phyloP scores from a whole-genome alignment of 2,113 vertebrate species.

The Eonycteris spelaea region DNA sequence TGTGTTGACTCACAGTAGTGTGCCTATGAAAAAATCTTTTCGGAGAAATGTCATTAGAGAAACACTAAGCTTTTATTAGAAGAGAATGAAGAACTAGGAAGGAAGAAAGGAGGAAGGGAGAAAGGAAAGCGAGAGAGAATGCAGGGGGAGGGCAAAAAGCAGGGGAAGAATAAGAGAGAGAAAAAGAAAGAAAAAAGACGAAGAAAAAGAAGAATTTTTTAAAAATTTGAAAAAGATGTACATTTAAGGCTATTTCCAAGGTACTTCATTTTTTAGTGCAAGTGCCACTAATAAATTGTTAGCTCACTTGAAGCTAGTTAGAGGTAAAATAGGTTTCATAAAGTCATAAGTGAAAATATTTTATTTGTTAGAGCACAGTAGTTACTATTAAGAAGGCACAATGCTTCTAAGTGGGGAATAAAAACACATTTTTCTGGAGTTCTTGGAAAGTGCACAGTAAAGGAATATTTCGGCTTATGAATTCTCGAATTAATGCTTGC shows the following conservation, averaged over 20 bases:
- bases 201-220: not conserved
- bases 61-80: not conserved
- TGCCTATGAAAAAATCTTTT: not conserved
- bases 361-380: conserved; percentile 31
- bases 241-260: not conserved
- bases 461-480: not conserved
- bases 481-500: not conserved
- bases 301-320: not conserved
- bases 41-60: not conserved
- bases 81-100: not conserved
- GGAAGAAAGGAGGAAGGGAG: not conserved
- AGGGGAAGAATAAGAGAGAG: not conserved
- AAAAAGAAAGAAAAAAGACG: not conserved
- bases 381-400: not conserved
- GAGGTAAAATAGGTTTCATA: not conserved
- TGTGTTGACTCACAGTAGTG: not conserved
- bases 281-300: not conserved
- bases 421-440: not conserved
- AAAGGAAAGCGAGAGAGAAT: not conserved
- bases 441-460: conserved; percentile 8
- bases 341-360: not conserved
- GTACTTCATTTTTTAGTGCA: not conserved
- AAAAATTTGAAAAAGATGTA: not conserved
- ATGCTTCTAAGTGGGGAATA: not conserved
- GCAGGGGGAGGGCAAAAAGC: not conserved